Percentiles rank a stretch among this genome's conserved stretches.
These are phyloP conservation scores for Lasiurus borealis DNA, from an alignment of 2,113 vertebrate species.

Conservation along the genomic window DNA sequence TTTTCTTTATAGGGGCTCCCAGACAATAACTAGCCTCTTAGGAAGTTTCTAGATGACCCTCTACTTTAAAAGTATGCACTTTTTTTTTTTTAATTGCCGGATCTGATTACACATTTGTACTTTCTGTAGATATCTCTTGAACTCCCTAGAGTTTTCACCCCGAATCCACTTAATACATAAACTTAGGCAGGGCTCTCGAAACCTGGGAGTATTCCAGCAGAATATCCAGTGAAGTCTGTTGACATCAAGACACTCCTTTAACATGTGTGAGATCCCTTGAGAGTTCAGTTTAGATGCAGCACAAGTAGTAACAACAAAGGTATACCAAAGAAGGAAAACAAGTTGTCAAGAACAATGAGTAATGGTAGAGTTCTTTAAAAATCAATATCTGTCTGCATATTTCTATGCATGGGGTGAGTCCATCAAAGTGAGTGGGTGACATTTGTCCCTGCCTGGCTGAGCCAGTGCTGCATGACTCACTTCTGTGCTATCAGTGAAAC, in stretches of 20 bases:
- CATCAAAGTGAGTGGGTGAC: slow-evolving; percentile 70
- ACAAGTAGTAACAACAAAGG: background rate
- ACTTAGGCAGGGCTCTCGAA: background rate
- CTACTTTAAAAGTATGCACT: background rate
- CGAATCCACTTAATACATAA: background rate
- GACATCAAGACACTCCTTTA: background rate
- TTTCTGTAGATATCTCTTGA: slow-evolving; percentile 12
- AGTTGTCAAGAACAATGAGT: slow-evolving; percentile 68
- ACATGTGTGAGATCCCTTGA: background rate
- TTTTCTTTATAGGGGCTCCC: background rate
- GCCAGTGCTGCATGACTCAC: slow-evolving; percentile 62
- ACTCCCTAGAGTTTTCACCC: slow-evolving; percentile 4
- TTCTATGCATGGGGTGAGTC: slow-evolving; percentile 46
- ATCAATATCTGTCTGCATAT: slow-evolving; percentile 59
- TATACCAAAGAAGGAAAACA: slow-evolving; percentile 33
- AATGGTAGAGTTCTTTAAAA: slow-evolving; percentile 10
- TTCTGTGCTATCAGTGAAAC: slow-evolving; percentile 14
- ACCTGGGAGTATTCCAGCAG: background rate
- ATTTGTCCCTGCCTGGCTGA: slow-evolving; percentile 33
- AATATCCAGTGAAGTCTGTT: background rate
- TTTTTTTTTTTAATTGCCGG: background rate
- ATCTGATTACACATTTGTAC: background rate
- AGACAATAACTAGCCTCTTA: background rate
- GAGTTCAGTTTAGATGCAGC: slow-evolving; percentile 35
- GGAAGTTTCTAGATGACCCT: background rate